Conservation (phyloP, 2,113 vertebrate species). For the Cairina moschata region DNA sequence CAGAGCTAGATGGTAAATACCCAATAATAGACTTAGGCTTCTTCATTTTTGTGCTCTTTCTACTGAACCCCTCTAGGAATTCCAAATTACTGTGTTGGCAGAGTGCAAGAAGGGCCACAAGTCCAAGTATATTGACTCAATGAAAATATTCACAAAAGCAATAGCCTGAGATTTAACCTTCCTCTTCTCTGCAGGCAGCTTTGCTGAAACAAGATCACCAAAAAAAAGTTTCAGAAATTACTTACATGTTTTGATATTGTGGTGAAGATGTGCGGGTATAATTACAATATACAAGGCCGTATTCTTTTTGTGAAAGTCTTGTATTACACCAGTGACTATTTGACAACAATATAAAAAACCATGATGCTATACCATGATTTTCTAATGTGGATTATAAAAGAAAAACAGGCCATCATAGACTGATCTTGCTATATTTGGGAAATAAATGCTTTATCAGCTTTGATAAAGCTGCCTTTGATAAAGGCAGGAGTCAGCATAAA, state of each 20-base stretch:
- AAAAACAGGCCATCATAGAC: conserved; percentile 36
- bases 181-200: neutral
- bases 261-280: neutral
- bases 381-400: conserved; percentile 53
- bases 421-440: conserved; percentile 58
- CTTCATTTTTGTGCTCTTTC: neutral
- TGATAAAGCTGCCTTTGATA: conserved; percentile 41
- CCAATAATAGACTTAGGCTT: fast-evolving
- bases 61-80: neutral
- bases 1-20: neutral
- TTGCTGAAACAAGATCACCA: neutral
- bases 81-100: fast-evolving
- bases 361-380: conserved; percentile 10
- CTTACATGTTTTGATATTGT: neutral
- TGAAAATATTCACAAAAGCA: fast-evolving
- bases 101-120: neutral
- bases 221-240: neutral
- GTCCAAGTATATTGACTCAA: fast-evolving
- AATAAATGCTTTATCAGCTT: conserved; percentile 54
- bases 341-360: neutral
- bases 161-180: neutral
- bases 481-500: neutral
- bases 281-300: neutral
- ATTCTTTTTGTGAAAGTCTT: neutral
- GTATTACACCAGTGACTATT: neutral